A percentile compares a stretch with the other conserved stretches of the same genome.
These are phyloP conservation scores for Dromiciops gliroides DNA, from an alignment of 2,113 vertebrate species.

Conservation along the genomic window DNA sequence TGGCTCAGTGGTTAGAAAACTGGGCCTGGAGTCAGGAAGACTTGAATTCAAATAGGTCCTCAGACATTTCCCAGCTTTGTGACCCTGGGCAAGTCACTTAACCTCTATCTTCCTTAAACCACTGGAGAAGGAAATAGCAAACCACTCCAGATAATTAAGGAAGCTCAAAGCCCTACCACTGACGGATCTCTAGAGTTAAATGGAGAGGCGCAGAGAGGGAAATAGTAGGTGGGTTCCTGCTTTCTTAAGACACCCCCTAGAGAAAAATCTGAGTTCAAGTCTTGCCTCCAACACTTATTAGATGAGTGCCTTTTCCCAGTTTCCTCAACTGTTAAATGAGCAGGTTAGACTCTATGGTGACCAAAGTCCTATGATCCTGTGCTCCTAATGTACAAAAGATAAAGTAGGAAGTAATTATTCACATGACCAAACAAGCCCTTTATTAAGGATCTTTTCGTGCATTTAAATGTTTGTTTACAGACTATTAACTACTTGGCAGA, in stretches of 20 bases:
- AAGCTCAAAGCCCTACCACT: neutral
- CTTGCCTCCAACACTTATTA: neutral
- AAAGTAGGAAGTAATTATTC: neutral
- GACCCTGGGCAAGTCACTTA: neutral
- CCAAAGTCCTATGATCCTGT: neutral
- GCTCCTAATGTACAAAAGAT: neutral
- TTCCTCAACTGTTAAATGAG: neutral
- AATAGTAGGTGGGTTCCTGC: neutral
- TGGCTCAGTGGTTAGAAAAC: neutral
- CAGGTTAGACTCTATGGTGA: neutral
- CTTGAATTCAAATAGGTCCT: neutral
- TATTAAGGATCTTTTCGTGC: neutral
- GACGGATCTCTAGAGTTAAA: neutral
- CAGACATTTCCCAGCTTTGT: neutral
- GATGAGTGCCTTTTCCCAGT: neutral
- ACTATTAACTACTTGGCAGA: conserved; percentile 47
- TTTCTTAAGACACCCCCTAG: neutral
- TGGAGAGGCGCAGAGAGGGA: neutral
- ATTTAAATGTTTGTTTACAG: neutral
- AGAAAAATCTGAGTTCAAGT: neutral
- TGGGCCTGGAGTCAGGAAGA: neutral
- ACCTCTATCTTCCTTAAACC: neutral
- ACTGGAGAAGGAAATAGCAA: neutral
- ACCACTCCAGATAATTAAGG: neutral
- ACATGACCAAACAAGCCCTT: neutral